A percentile compares a stretch with the other conserved stretches of the same genome.
phyloP scores from a whole-genome alignment of 2,113 vertebrate genomes.

The Cinclus cinclus region DNA sequence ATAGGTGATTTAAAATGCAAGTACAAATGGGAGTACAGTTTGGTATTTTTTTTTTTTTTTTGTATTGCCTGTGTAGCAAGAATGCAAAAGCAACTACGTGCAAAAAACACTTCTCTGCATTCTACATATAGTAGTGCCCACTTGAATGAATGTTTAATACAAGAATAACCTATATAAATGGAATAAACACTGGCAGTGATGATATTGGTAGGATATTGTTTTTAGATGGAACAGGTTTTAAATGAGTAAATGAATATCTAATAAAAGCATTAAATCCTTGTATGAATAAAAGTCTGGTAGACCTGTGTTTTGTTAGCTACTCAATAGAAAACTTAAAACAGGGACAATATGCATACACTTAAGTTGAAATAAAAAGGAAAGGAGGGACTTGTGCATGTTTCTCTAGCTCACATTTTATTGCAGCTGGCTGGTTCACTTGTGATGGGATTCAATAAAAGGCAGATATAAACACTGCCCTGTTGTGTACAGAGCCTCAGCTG shows the following conservation, averaged over 20 bases:
- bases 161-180: conserved; percentile 55
- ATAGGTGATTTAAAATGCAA: background rate
- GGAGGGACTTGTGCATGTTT: background rate
- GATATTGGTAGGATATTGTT: conserved; percentile 24
- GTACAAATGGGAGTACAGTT: background rate
- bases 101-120: conserved; percentile 33
- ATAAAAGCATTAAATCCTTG: background rate
- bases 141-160: conserved; percentile 64
- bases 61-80: background rate
- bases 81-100: conserved; percentile 43
- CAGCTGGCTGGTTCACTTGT: background rate
- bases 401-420: background rate
- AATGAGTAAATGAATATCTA: conserved; percentile 28
- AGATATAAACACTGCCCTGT: background rate
- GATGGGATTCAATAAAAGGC: background rate
- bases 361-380: background rate
- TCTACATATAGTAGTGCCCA: conserved; percentile 60
- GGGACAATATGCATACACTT: background rate
- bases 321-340: background rate
- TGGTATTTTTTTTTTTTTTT: background rate
- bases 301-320: background rate
- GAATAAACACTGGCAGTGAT: background rate
- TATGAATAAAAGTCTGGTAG: background rate
- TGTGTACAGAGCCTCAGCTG: background rate
- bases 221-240: conserved; percentile 40